Percentiles rank a stretch among this genome's conserved stretches.
Conservation (phyloP, 2,797 vertebrate species). For the Kryptopterus vitreolus region DNA sequence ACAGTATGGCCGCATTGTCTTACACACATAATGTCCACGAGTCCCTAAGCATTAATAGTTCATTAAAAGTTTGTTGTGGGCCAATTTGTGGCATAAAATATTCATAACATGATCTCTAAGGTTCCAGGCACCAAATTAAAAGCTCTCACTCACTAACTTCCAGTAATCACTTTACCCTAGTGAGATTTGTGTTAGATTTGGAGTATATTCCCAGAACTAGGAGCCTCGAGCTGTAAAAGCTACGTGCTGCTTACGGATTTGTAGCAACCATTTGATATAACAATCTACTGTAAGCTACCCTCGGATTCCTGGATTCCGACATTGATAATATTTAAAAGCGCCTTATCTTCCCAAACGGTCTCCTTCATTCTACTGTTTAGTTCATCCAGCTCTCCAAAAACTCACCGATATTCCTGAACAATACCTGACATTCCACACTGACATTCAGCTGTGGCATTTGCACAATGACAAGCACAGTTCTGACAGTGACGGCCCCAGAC, state of each 20-base stretch:
- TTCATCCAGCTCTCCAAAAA: conserved; percentile 8
- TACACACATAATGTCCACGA: not conserved
- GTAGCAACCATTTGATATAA: not conserved
- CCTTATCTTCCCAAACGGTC: not conserved
- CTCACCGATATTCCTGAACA: conserved; percentile 3
- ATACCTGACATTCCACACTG: conserved; percentile 34
- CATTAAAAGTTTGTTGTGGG: not conserved
- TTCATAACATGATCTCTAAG: not conserved
- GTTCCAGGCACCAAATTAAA: not conserved
- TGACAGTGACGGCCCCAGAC: not conserved
- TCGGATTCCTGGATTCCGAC: not conserved
- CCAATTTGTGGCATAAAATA: not conserved
- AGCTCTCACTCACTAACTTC: not conserved
- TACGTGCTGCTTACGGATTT: not conserved
- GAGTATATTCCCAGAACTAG: not conserved
- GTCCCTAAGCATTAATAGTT: not conserved
- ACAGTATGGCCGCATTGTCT: not conserved
- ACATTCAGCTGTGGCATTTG: conserved; percentile 26
- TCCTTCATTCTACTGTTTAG: not conserved
- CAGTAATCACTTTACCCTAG: not conserved
- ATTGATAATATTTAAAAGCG: not conserved
- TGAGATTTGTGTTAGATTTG: not conserved
- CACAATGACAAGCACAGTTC: conserved; percentile 29
- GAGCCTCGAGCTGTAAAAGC: not conserved
- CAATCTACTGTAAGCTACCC: not conserved